Evolutionary conservation across 2,113 vertebrate species (phyloP), one percentile per base, ranked within the genome.

Genomic region (Syrmaticus mikado): DNA sequence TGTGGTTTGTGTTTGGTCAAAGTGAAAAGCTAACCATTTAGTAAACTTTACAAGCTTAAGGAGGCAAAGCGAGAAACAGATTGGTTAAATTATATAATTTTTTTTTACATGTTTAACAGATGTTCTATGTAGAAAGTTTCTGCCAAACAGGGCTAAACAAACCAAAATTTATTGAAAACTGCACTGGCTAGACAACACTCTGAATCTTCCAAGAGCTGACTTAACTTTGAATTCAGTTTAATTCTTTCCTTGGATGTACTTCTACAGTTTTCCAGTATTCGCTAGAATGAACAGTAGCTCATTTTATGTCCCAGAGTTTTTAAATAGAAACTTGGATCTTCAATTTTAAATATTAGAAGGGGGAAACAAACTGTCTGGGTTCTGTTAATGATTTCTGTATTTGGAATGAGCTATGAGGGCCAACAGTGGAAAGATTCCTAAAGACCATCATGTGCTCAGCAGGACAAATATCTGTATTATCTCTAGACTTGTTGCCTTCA

Each of bases 291-390:
- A 95, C 90, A 95, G 91, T 91, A 91, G 77, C 85, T 61, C 52
- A 22, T 83, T 96, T 75, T 90, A 32, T 83, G 68, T 48, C 65
- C 90, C 52, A n/a, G 2, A 15, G 38, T 85, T 95, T 92, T 96
- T 61, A 84, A 89, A 89, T 85, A 94, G 87, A 87, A 93, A 93
- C 87, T 93, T 95, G 90, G 79, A 94, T 95, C 87, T 92, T 93
- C 87, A 61, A 6, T 91, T 94, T 95, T 70, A 92, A 95, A 94
- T 95, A 94, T 89, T 93, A 95, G 85, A 67, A 91, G 80, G 70
- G 81, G 82, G 90, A 92, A 94, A 41, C 90, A 87, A 94, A 87
- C 96, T 90, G 95, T 95, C 96, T 96, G 94, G 58, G 46, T 94
- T 94, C 85, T 95, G 80, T 90, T 94, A 94, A 95, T 91, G 76